Evolutionary conservation across 2,888 invertebrate species (phyloP).

Genomic region (Leucania comma): DNA sequence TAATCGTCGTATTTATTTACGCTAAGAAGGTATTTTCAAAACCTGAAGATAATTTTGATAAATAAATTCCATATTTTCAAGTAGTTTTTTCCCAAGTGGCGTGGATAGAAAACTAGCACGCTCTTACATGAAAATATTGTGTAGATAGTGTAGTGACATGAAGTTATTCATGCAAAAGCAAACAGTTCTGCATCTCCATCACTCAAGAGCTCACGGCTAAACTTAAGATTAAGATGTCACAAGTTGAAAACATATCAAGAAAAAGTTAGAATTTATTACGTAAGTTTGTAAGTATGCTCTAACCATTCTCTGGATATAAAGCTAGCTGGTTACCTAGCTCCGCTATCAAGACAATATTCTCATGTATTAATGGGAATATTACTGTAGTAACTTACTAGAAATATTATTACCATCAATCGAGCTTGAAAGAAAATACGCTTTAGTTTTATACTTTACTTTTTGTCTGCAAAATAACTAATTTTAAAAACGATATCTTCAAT

Average conservation of each 20-base stretch:
- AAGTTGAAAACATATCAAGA: conserved; percentile 19
- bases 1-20: too few relatives aligned
- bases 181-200: conserved; percentile 6
- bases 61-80: too few relatives aligned
- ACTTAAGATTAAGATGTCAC: conserved; percentile 41
- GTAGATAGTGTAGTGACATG: too few relatives aligned
- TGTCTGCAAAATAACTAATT: too few relatives aligned
- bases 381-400: not conserved
- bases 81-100: not conserved
- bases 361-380: not conserved
- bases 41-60: too few relatives aligned
- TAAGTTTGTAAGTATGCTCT: conserved; percentile 13
- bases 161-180: not conserved
- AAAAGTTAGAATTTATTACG: conserved; percentile 45
- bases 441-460: too few relatives aligned
- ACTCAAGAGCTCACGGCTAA: conserved; percentile 10
- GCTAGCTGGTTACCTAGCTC: not conserved
- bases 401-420: not conserved
- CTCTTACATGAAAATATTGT: not conserved
- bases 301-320: not conserved
- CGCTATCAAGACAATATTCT: not conserved
- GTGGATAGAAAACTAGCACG: too few relatives aligned
- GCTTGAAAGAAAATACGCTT: too few relatives aligned
- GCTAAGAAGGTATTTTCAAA: too few relatives aligned
- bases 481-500: too few relatives aligned